Base-by-base conservation (phyloP, 2,113 vertebrate species). In the Nothobranchius furzeri region DNA sequence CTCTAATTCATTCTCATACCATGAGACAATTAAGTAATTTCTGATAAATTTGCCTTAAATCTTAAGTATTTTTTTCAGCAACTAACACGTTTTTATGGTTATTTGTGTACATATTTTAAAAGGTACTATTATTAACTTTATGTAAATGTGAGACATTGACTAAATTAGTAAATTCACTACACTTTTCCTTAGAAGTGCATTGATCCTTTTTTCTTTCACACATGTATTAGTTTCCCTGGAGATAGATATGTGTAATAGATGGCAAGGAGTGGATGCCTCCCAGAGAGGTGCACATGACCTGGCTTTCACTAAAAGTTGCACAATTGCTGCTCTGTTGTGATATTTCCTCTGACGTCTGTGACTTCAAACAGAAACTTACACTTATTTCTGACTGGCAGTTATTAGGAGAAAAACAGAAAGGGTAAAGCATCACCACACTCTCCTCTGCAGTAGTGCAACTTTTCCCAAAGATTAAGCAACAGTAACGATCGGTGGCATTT, bases 331-430 rank as follows among this genome's bases (percentile, higher is more conserved):
- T 45, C 11, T 12, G n/a, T 42, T 60, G 61, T 66, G 71, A 71
- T 79, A 48, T 75, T 77, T 70, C 66, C 70, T 55, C 66, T 70
- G 71, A 79, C 76, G 51, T 71, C 51, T 36, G 77, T 78, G 72
- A 83, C 75, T 69, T 47, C 62, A 74, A 66, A 74, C 87, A 86
- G 87, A 84, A 79, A 84, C 80, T 82, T 74, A 63, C 73, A 78
- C 72, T 80, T 84, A 79, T 82, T 76, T 79, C 69, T 76, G 47
- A 84, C 72, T 75, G 83, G 71, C 56, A 59, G 14, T 79, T 68
- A 72, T 78, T 76, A 75, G 62, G 75, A 83, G 79, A 82, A 75
- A 51, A 76, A 59, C 73, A 75, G 75, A 87, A 78, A 24, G 17
- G n/a, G 73, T 69, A 57, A 20, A 70, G 60, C 17, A 53, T 67